These are phyloP conservation scores for Caracal caracal DNA, from an alignment of 2,113 vertebrate species.

Conservation along the genomic window DNA sequence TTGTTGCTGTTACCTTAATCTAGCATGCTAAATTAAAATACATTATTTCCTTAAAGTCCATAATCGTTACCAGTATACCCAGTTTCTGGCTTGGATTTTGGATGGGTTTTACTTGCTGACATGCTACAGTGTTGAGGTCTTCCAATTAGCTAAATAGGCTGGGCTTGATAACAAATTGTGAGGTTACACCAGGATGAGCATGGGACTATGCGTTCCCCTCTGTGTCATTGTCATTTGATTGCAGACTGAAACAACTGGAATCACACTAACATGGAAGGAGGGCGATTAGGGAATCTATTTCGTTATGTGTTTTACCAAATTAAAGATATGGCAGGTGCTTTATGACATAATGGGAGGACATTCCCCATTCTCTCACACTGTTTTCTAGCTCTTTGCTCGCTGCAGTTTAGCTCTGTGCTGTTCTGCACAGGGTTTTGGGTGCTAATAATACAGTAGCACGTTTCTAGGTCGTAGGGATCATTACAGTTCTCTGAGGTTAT, in stretches of 20 bases:
- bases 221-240: neutral
- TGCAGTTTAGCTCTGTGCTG: neutral
- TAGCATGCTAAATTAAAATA: neutral
- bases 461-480: neutral
- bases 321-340: neutral
- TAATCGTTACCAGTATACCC: neutral
- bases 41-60: neutral
- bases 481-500: neutral
- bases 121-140: neutral
- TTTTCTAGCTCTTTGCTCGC: neutral
- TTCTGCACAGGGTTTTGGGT: neutral
- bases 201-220: neutral
- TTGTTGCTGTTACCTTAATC: neutral
- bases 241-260: neutral
- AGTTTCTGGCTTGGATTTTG: neutral
- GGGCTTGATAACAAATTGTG: neutral
- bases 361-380: neutral
- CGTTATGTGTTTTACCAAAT: neutral
- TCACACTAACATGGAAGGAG: neutral
- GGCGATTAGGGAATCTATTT: neutral
- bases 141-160: neutral
- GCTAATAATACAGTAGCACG: neutral
- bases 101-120: neutral
- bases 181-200: neutral
- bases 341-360: neutral